phyloP scores from a whole-genome alignment of 2,113 vertebrate species.

The Bubo blakistoni region DNA sequence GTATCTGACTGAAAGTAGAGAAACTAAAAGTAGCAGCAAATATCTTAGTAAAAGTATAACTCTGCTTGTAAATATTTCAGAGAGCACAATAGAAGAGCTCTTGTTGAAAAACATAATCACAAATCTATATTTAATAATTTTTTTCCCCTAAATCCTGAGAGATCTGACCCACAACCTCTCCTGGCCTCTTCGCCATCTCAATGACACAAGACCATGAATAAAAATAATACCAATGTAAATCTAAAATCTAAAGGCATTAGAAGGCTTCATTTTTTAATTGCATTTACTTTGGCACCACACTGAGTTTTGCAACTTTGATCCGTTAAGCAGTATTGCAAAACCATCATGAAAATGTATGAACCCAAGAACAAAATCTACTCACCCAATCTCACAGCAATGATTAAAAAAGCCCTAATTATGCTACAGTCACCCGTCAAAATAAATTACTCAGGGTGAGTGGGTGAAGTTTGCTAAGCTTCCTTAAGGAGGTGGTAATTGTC shows the following conservation, averaged over 20 bases:
- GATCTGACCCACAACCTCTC: background rate
- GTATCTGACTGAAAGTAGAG: background rate
- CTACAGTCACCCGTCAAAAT: constrained; percentile 59
- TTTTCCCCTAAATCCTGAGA: background rate
- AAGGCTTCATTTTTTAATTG: background rate
- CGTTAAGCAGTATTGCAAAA: constrained; percentile 15
- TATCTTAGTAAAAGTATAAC: background rate
- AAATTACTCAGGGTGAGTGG: constrained; percentile 49
- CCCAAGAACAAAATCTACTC: constrained; percentile 34
- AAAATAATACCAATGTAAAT: background rate
- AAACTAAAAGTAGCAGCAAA: background rate
- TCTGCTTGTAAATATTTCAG: background rate
- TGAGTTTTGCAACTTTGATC: background rate
- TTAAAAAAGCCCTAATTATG: constrained; percentile 41
- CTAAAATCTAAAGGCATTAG: background rate
- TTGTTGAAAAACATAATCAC: background rate
- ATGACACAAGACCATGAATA: background rate
- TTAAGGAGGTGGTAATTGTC: constrained; percentile 44
- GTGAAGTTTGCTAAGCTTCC: constrained; percentile 39
- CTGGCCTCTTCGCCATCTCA: background rate
- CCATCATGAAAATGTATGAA: constrained; percentile 49
- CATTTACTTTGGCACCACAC: background rate
- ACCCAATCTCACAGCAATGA: background rate
- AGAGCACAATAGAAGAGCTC: background rate
- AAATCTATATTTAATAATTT: background rate